Base-by-base conservation (phyloP, 2,113 vertebrate species). In the Peromyscus polionotus region DNA sequence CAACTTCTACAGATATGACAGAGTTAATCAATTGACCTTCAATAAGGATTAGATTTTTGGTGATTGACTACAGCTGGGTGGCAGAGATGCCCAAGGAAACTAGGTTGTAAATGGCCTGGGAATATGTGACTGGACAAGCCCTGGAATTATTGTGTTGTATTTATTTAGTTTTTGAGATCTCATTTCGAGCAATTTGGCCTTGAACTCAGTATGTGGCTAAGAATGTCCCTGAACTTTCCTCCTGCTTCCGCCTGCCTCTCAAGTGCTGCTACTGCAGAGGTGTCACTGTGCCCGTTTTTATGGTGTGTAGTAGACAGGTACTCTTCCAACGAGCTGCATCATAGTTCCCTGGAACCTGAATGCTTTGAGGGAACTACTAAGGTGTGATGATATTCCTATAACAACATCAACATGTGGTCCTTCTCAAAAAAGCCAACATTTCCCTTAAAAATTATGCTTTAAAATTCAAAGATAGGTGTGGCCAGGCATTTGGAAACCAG, bases 351-450 rank as follows among this genome's bases (percentile, higher is more conserved):
- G 51, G 45, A 70, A 13, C 45, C 33, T 10, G 42, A 17, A 63
- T 65, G 26, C 12, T 42, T 24, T 51, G 26, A 85, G 36, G 1
- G 7, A 16, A 54, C 9, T 22, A 6, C n/a, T 36, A n/a, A 51
- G 13, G 31, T 33, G 5, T 54, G 11, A 36, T 26, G 2, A 0
- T 68, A 59, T 2, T 33, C 10, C 8, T 4, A 1, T 12, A 87
- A 20, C 16, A 59, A 24, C 13, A 33, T n/a, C 39, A 14, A 54
- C 42, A 57, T 42, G 63, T 19, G 28, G 61, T 8, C 42, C 42
- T 81, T n/a, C 28, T 91, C 26, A 26, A 26, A 68, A 7, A 83
- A 3, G 17, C 48, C 45, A 77, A 51, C 7, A 14, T 36, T 72
- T 80, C 22, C 42, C 28, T 45, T 73, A n/a, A 31, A 28, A 80